Conservation (phyloP, 2,888 invertebrate genomes). For the Metellina segmentata region DNA sequence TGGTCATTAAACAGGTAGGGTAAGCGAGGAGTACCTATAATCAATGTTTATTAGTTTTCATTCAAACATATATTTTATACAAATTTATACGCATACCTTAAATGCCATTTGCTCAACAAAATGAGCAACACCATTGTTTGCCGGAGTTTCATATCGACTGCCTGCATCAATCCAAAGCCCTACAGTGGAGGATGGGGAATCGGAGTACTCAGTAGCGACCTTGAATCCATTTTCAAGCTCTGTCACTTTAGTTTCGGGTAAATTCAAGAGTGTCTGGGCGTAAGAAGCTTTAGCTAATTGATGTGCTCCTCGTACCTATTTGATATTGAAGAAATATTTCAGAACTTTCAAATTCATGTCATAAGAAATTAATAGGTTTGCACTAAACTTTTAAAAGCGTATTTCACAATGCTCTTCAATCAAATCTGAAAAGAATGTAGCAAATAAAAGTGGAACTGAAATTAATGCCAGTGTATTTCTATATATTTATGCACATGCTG, state of each 20-base stretch:
- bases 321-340: neutral
- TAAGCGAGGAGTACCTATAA: neutral
- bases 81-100: constrained; percentile 83
- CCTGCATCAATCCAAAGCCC: constrained; percentile 99
- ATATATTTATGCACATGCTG: no score
- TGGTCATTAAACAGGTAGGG: neutral
- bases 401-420: neutral
- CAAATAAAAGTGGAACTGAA: no score
- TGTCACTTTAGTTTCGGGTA: constrained; percentile 94
- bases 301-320: constrained; percentile 45
- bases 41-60: neutral
- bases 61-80: neutral
- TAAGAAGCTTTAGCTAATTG: constrained; percentile 57
- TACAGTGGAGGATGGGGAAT: constrained; percentile 96
- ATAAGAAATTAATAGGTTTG: no score
- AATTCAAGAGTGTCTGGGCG: constrained; percentile 83
- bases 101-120: constrained; percentile 99
- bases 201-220: constrained; percentile 97
- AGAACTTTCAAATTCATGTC: no score
- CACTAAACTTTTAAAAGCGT: neutral
- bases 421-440: no score
- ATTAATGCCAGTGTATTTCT: no score
- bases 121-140: constrained; percentile 98
- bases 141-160: constrained; percentile 94
- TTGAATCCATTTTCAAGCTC: constrained; percentile 91